Percentiles rank a stretch among this genome's conserved stretches.
Conservation (phyloP, 2,888 invertebrate genomes). For the Cheilosia soror region DNA sequence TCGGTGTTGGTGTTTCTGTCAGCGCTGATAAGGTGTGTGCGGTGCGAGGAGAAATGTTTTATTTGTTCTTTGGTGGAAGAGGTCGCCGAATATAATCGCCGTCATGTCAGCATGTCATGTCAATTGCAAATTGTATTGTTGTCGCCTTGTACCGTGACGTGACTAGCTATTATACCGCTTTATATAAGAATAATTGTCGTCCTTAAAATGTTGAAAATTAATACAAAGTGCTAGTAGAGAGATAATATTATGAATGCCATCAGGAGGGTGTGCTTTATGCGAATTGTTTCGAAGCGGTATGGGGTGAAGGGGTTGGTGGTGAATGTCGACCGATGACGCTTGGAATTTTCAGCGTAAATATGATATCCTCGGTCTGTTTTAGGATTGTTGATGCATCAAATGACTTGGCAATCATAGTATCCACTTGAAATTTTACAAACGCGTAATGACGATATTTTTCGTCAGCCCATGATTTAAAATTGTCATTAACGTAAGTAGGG, state of each 20-base stretch:
- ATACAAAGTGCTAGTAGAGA: conserved; percentile 26
- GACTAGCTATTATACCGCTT: conserved; percentile 65
- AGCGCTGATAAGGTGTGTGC: background rate
- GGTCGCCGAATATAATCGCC: conserved; percentile 40
- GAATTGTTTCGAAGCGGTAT: background rate
- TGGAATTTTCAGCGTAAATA: too few relatives aligned
- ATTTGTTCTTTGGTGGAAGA: background rate
- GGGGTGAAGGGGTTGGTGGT: background rate
- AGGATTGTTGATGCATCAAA: too few relatives aligned
- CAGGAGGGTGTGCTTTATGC: background rate
- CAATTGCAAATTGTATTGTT: conserved; percentile 30
- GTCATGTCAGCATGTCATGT: conserved; percentile 60
- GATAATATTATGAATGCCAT: background rate
- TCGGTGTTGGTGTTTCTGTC: background rate
- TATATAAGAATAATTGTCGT: conserved; percentile 44
- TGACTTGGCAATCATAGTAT: too few relatives aligned
- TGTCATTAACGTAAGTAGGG: too few relatives aligned
- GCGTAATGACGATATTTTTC: too few relatives aligned
- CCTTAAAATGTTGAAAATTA: conserved; percentile 54
- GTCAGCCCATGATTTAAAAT: too few relatives aligned
- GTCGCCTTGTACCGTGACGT: conserved; percentile 36
- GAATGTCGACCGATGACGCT: too few relatives aligned
- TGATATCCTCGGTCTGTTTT: too few relatives aligned
- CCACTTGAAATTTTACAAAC: too few relatives aligned
- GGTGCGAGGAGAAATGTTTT: conserved; percentile 28